phyloP scores from a whole-genome alignment of 2,797 vertebrate species.

The Gymnocypris eckloni region DNA sequence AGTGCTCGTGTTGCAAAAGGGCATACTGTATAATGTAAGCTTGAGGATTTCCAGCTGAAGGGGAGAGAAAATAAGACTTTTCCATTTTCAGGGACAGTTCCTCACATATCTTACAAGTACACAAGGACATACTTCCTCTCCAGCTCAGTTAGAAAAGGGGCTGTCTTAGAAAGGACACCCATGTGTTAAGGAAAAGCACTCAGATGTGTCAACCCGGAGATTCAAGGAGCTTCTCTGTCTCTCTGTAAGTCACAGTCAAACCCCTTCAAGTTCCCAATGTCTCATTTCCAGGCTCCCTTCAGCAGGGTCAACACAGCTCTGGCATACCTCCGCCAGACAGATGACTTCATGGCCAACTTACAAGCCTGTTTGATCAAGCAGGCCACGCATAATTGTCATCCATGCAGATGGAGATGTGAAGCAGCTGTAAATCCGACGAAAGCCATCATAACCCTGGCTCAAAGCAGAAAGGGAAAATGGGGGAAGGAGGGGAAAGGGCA shows the following conservation, averaged over 20 bases:
- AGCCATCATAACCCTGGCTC: conserved; percentile 37
- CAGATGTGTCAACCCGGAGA: not conserved
- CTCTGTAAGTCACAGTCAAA: conserved; percentile 13
- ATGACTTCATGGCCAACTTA: conserved; percentile 48
- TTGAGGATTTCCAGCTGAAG: not conserved
- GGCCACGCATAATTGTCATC: conserved; percentile 34
- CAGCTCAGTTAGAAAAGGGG: conserved; percentile 7
- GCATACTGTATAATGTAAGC: conserved; percentile 16
- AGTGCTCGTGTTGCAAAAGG: conserved; percentile 29
- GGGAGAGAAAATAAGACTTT: conserved; percentile 1
- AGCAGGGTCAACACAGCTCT: not conserved
- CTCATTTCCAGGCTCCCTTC: conserved; percentile 14
- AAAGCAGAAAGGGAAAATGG: not conserved
- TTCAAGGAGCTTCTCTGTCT: not conserved
- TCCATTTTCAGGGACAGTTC: conserved; percentile 1
- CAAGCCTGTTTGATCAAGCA: conserved; percentile 54
- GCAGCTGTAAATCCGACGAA: conserved; percentile 49
- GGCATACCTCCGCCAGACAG: conserved; percentile 21
- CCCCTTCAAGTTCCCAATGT: not conserved
- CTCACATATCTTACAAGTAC: not conserved
- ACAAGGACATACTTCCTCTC: not conserved
- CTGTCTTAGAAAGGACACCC: conserved; percentile 27
- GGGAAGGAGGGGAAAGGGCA: conserved; percentile 26
- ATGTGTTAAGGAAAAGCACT: conserved; percentile 12
- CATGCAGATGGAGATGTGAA: conserved; percentile 29